These are phyloP conservation scores for Ctenomys sociabilis DNA, from an alignment of 2,113 vertebrate species.

Conservation along the genomic window DNA sequence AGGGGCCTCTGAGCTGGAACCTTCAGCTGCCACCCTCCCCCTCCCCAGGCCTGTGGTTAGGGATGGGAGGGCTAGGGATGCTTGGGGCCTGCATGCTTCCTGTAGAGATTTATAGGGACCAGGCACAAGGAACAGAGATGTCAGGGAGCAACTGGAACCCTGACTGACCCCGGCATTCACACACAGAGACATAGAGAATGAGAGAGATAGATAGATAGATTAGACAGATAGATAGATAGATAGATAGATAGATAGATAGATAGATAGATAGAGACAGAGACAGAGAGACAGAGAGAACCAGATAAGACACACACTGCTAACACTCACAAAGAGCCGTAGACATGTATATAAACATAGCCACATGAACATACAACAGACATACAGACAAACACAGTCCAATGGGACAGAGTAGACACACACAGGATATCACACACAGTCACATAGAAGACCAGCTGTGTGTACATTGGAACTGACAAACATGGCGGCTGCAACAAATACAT, in stretches of 20 bases:
- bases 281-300: neutral
- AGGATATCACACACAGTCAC: neutral
- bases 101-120: neutral
- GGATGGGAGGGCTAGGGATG: neutral
- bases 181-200: neutral
- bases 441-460: neutral
- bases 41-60: neutral
- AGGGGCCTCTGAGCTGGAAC: neutral
- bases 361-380: neutral
- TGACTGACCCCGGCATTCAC: neutral
- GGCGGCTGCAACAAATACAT: neutral
- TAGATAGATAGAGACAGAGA: no score
- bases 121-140: neutral
- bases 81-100: neutral
- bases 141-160: neutral
- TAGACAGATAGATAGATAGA: neutral
- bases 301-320: neutral
- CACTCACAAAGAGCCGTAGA: neutral
- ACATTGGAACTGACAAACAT: neutral
- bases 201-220: no score
- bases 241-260: neutral
- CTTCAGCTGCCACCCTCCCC: neutral
- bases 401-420: neutral
- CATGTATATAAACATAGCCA: neutral
- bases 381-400: neutral